Conservation (phyloP, 2,113 vertebrate species). For the Sula dactylatra region DNA sequence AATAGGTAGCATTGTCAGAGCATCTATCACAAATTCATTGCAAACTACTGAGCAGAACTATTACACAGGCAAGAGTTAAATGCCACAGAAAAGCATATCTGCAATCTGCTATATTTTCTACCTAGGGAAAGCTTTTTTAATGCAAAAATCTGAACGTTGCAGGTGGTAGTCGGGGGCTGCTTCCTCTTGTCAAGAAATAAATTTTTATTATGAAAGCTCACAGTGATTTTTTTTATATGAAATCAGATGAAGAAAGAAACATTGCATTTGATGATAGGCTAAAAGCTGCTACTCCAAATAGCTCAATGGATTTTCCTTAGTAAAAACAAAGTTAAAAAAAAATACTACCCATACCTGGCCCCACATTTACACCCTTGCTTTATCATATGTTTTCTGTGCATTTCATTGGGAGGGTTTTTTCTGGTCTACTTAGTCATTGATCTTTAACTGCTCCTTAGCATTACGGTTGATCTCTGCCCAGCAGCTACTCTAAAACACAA, state of each 20-base stretch:
- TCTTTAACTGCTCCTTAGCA: neutral
- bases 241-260: neutral
- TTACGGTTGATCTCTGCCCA: neutral
- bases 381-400: neutral
- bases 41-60: neutral
- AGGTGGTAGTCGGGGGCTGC: neutral
- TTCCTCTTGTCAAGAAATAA: slow-evolving; percentile 22
- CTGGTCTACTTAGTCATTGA: neutral
- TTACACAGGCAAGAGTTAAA: neutral
- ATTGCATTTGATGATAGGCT: neutral
- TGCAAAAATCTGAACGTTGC: neutral
- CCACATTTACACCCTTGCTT: neutral
- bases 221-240: neutral
- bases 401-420: neutral
- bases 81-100: neutral
- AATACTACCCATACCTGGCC: neutral
- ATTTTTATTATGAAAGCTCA: neutral
- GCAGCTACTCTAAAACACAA: neutral
- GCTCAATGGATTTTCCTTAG: neutral
- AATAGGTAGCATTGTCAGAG: neutral
- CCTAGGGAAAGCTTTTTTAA: neutral
- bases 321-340: neutral
- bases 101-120: neutral
- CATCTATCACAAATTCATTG: neutral
- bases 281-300: slow-evolving; percentile 1